Conservation (phyloP, 2,888 invertebrate species). For the Chrysotoxum bicinctum region DNA sequence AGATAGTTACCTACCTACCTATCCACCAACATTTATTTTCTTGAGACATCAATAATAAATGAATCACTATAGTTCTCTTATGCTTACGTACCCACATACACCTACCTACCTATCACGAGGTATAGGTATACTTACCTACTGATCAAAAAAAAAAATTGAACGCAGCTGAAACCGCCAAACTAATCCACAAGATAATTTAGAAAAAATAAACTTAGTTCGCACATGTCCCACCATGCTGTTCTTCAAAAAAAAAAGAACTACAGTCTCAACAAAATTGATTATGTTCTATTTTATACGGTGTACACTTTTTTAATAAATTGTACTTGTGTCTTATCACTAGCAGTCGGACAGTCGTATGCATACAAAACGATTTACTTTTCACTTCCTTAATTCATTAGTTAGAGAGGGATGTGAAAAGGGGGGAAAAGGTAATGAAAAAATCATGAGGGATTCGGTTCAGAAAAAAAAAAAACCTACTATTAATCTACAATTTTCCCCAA, state of each 20-base stretch:
- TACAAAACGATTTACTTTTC: slow-evolving; percentile 30
- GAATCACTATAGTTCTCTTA: no score
- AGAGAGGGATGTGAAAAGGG: neutral
- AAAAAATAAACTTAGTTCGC: slow-evolving; percentile 1
- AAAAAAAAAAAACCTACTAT: slow-evolving; percentile 5
- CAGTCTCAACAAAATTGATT: slow-evolving; percentile 27
- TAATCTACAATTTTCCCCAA: slow-evolving; percentile 28
- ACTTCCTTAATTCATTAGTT: slow-evolving; percentile 27
- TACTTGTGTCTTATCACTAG: slow-evolving; percentile 42
- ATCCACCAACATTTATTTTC: no score
- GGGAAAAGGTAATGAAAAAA: slow-evolving; percentile 13
- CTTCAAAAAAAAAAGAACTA: neutral
- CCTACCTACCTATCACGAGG: neutral
- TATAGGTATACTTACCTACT: no score
- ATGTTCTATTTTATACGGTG: slow-evolving; percentile 10
- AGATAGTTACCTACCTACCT: no score
- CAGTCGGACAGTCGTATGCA: neutral
- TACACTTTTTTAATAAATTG: neutral
- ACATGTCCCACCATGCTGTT: slow-evolving; percentile 2
- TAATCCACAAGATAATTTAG: neutral
- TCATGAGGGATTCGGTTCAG: neutral
- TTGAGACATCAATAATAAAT: no score
- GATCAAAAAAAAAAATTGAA: neutral
- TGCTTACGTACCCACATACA: neutral
- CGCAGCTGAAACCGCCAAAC: slow-evolving; percentile 1